Evolutionary conservation across 2,797 vertebrate species (phyloP).

Genomic region (Gadopsis bispinosus): DNA sequence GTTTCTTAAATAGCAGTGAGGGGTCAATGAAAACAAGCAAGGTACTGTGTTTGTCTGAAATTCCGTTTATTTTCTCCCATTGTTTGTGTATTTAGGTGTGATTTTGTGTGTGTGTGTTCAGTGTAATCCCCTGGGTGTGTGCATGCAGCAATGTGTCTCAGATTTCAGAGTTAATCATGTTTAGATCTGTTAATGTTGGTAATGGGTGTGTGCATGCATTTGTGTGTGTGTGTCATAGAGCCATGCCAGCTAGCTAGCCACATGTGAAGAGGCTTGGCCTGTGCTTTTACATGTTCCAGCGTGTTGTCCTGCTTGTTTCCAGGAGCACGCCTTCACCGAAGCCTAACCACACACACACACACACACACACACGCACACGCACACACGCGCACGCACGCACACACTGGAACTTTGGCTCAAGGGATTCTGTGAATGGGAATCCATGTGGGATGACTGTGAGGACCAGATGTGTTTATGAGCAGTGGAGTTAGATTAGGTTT

Average conservation of each 20-base stretch:
- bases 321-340: conserved; percentile 82
- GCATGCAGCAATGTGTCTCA: conserved; percentile 31
- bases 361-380: conserved; percentile 57
- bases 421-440: conserved; percentile 60
- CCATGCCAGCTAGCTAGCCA: conserved; percentile 71
- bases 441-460: conserved; percentile 65
- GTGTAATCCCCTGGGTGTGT: conserved; percentile 6
- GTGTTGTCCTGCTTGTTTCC: conserved; percentile 79
- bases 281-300: conserved; percentile 75
- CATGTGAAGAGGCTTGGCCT: conserved; percentile 78
- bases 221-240: conserved; percentile 20
- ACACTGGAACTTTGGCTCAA: conserved; percentile 65
- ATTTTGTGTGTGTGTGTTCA: conserved; percentile 15
- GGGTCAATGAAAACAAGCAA: conserved; percentile 6
- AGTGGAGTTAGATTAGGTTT: conserved; percentile 60
- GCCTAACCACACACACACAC: conserved; percentile 63
- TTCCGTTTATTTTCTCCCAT: conserved; percentile 22
- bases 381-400: conserved; percentile 24
- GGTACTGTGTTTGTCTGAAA: conserved; percentile 23
- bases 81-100: conserved; percentile 25
- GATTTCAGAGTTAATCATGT: conserved; percentile 42
- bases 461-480: conserved; percentile 83
- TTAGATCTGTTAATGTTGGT: conserved; percentile 47
- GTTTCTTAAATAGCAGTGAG: conserved; percentile 1
- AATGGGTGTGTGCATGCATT: conserved; percentile 28